phyloP scores from a whole-genome alignment of 2,113 vertebrate species.

The Hippopotamus amphibius region DNA sequence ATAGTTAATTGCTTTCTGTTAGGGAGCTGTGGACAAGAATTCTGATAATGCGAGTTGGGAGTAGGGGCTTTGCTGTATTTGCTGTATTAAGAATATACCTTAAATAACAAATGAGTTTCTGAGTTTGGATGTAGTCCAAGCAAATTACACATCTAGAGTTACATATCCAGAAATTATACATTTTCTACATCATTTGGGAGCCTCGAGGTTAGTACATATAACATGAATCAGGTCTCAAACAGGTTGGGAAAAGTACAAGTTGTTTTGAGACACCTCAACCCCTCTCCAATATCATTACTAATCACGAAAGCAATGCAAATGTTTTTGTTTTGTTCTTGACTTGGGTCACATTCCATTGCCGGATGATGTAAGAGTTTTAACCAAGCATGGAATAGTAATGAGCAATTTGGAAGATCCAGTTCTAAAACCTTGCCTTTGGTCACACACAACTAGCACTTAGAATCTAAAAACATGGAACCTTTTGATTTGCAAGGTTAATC shows the following conservation, averaged over 20 bases:
- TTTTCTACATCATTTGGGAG: not conserved
- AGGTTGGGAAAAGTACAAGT: conserved; percentile 66
- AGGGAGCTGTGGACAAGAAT: conserved; percentile 4
- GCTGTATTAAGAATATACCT: not conserved
- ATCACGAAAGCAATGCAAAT: conserved; percentile 60
- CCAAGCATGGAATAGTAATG: conserved; percentile 62
- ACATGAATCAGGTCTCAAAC: conserved; percentile 40
- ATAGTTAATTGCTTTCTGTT: not conserved
- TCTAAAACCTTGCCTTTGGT: conserved; percentile 65
- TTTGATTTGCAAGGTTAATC: conserved; percentile 69
- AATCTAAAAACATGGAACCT: conserved; percentile 29
- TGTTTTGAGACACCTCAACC: conserved; percentile 60
- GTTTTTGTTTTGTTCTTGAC: conserved; percentile 64
- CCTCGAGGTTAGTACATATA: not conserved
- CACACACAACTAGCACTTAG: conserved; percentile 32
- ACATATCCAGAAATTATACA: not conserved
- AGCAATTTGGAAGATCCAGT: conserved; percentile 60
- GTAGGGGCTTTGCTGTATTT: not conserved
- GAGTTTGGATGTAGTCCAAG: not conserved
- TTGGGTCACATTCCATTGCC: conserved; percentile 71
- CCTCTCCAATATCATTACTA: conserved; percentile 60
- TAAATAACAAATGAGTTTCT: conserved; percentile 31
- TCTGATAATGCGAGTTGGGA: not conserved
- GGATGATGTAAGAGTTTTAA: conserved; percentile 67
- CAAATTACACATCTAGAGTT: conserved; percentile 9